Base-by-base conservation (phyloP, 2,797 vertebrate genomes). In the Gila robusta region DNA sequence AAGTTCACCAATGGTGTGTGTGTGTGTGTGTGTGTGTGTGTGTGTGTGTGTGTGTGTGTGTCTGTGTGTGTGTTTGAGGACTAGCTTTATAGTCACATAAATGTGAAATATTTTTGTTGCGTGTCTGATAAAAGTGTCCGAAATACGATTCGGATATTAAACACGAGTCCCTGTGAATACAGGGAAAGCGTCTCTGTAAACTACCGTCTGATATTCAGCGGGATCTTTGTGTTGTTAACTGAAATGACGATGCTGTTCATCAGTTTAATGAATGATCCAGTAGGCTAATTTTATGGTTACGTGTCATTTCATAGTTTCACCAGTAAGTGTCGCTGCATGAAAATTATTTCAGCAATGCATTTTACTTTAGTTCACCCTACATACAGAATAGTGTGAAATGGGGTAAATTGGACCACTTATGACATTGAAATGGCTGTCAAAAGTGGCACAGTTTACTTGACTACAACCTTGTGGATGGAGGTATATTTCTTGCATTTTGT, bases 301-400 rank as follows among this genome's bases (percentile, higher is more conserved):
- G 1, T 88, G 79, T 85, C 1, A 52, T 88, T 77, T 37, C 66
- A 17, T 16, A 49, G 5, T 47, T 16, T 70, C 1, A 80, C 82
- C 87, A 26, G 49, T 66, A 67, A 39, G 64, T 77, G 89, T 85
- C 89, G 41, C 79, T 80, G 35, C 35, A 82, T 80, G 47, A 41
- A 56, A 2, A 77, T 16, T 7, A 77, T 56, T 56, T 12, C 26
- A 74, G 10, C 14, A 66, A 66, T 66, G 14, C 47, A 52, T 47
- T 49, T 52, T 32, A 32, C 9, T 32, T 32, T 11, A 49, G 26
- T 28, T 52, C 28, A 32, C 3, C 28, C 16, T n/a, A 11, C 0
- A 35, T 23, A 52, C 12, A 54, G 5, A 21, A 74, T 28, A 12
- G 6, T 44, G 5, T 44, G 69, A 32, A 32, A 32, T 21, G 9